Conservation (phyloP, 1,140 invertebrate species). For the Sycophila sp. region DNA sequence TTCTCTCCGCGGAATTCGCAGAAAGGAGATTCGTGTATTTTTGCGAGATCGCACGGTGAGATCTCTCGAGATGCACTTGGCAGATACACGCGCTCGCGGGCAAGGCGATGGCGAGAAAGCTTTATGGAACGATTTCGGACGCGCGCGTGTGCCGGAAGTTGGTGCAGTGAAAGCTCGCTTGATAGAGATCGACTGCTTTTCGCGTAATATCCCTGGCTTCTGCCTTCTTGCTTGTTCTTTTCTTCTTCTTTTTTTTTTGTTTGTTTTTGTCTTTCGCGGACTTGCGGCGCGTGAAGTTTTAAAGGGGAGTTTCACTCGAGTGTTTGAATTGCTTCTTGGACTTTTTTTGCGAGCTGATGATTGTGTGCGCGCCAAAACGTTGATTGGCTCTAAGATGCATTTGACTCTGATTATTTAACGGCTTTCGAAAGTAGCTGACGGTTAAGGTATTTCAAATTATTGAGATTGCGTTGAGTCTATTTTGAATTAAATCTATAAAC, state of each 20-base stretch:
- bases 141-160: constrained; percentile 14
- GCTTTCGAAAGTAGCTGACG: too few relatives aligned
- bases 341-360: too few relatives aligned
- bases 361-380: too few relatives aligned
- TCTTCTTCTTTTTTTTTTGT: background rate
- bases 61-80: background rate
- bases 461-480: too few relatives aligned
- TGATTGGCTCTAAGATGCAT: too few relatives aligned
- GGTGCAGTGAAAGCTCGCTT: constrained; percentile 19
- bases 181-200: constrained; percentile 30
- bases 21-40: constrained; percentile 8
- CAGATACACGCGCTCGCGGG: background rate
- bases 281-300: too few relatives aligned
- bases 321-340: too few relatives aligned
- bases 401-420: too few relatives aligned
- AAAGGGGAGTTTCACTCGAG: too few relatives aligned
- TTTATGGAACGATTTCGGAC: background rate
- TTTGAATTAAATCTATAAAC: too few relatives aligned
- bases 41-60: background rate
- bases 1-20: background rate
- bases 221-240: background rate
- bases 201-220: background rate
- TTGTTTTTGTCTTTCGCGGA: too few relatives aligned
- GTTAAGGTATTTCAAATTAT: too few relatives aligned
- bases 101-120: background rate